Evolutionary conservation across 2,888 invertebrate genomes (phyloP).

Genomic region (Leptinotarsa juncta): DNA sequence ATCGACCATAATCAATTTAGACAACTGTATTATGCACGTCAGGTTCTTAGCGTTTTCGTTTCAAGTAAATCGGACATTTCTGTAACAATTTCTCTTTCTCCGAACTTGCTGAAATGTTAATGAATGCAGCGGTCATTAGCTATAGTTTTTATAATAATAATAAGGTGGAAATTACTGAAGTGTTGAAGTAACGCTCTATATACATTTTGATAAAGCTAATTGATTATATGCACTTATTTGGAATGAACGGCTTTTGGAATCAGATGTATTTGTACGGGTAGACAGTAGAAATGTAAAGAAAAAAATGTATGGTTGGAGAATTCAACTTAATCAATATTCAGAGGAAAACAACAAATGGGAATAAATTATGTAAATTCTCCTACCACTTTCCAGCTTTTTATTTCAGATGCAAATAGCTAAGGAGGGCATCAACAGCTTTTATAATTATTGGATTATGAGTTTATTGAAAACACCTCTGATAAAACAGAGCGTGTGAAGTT

Average conservation of each 20-base stretch:
- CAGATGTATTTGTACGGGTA: slow-evolving; percentile 1
- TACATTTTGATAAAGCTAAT: slow-evolving; percentile 18
- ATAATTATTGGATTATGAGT: too few species aligned
- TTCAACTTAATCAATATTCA: background rate
- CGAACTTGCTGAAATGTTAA: slow-evolving; percentile 14
- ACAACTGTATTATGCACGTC: slow-evolving; percentile 9
- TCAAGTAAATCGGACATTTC: slow-evolving; percentile 13
- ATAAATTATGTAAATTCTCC: too few species aligned
- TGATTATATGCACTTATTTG: slow-evolving; percentile 19
- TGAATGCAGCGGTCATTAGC: background rate
- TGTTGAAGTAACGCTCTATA: slow-evolving; percentile 22
- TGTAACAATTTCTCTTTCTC: slow-evolving; percentile 19
- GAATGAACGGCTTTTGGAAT: slow-evolving; percentile 1
- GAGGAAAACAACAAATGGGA: too few species aligned
- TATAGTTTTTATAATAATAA: slow-evolving; percentile 12
- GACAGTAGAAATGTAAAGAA: background rate
- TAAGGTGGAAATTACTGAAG: slow-evolving; percentile 13
- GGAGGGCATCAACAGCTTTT: too few species aligned
- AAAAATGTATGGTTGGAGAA: background rate
- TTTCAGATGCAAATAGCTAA: too few species aligned
- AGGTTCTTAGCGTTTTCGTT: background rate
- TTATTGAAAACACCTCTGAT: too few species aligned
- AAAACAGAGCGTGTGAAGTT: too few species aligned
- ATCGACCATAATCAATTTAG: slow-evolving; percentile 7
- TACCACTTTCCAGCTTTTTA: too few species aligned